Base-by-base conservation (phyloP, 2,888 invertebrate species). In the Cyrtodaria siliqua region DNA sequence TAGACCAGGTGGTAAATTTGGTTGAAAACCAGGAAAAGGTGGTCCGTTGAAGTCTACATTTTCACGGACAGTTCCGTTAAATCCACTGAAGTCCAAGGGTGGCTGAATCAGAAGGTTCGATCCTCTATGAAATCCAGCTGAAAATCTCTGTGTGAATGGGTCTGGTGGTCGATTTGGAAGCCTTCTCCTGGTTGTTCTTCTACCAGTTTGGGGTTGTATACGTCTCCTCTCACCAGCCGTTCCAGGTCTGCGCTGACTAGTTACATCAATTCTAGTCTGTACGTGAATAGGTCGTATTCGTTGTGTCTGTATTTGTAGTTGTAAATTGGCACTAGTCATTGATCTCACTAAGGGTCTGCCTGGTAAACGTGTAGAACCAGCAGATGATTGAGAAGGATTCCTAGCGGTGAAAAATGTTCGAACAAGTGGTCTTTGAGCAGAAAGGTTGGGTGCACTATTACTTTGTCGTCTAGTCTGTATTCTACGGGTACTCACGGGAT, bases 101-200 rank as follows among this genome's bases (percentile, higher is more conserved):
- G 81, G 81, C 57, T 74, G 72, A 42, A 57, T 47, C n/a, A 78
- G 44, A 14, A 78, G 56, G 24, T 52, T 55, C 4, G 77, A 66
- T 14, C 77, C 77, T 27, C 71, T 42, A 18, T 53, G 62, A 55
- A 78, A 81, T 26, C 77, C 77, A 18, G 75, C 74, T n/a, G 74
- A 71, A 59, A 78, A 81, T 20, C 77, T 53, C n/a, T 26, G 23
- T 0, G 75, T 74, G 50, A 78, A 78, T 2, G 78, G 81, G 56
- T 77, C 77, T 18, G 81, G 71, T 18, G 33, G 33, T 33, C 33
- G 33, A 33, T 12, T 33, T 33, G 4, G 33, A 33, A 33, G 6
- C 12, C 33, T 33, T 33, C 33, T 33, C 12, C 33, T 33, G 4
- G 12, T 33, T 33, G 33, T 33, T 8, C 12, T 33, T 33, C 33